These are phyloP conservation scores for Etia nguti DNA, from an alignment of 2,113 vertebrate species.

Conservation along the genomic window DNA sequence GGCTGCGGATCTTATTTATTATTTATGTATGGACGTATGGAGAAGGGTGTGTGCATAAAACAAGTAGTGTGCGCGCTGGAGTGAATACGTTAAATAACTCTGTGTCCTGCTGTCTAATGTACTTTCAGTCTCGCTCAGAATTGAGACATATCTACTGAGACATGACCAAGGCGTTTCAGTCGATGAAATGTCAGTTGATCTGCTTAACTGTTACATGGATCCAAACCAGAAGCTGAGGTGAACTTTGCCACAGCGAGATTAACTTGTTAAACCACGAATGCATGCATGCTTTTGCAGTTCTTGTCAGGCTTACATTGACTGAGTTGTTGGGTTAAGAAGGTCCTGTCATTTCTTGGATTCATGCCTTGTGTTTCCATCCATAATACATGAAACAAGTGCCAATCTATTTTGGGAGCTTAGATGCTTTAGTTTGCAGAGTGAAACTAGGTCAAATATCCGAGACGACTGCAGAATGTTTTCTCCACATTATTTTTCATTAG, in stretches of 20 bases:
- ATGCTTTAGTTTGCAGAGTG: slow-evolving; percentile 3
- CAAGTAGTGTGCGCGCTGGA: background rate
- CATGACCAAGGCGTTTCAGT: background rate
- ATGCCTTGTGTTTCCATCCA: slow-evolving; percentile 24
- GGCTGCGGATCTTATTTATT: background rate
- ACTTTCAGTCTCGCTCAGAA: background rate
- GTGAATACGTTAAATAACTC: background rate
- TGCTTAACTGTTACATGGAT: background rate
- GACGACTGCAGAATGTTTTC: slow-evolving; percentile 5
- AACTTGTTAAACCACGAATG: background rate
- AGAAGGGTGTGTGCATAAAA: background rate
- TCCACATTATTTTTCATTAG: background rate
- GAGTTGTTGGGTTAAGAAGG: slow-evolving; percentile 14
- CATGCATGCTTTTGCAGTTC: background rate
- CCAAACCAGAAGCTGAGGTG: background rate
- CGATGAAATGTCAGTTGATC: background rate
- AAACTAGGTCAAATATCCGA: slow-evolving; percentile 53
- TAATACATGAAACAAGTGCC: slow-evolving; percentile 54
- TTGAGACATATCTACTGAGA: background rate
- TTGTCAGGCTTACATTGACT: background rate
- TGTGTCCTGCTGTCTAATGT: background rate
- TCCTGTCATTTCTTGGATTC: slow-evolving; percentile 30
- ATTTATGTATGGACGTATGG: background rate
- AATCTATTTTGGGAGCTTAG: slow-evolving; percentile 50
- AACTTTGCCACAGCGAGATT: background rate